phyloP scores from a whole-genome alignment of 2,888 invertebrate genomes.

The Torymus auratus region DNA sequence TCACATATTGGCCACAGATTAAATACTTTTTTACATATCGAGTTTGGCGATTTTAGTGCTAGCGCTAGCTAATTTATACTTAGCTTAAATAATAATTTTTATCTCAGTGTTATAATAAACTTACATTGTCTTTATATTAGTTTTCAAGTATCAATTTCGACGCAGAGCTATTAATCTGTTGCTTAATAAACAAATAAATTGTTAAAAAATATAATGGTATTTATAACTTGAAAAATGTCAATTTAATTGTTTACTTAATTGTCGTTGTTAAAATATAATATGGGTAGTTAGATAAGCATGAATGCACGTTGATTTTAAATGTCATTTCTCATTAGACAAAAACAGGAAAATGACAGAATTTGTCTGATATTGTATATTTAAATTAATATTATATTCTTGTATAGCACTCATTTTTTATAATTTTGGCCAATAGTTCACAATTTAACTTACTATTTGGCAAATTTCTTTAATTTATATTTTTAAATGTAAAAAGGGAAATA shows the following conservation, averaged over 20 bases:
- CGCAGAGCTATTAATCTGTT: background rate
- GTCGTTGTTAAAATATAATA: constrained; percentile 7
- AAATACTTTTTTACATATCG: constrained; percentile 15
- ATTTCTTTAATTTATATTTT: too few relatives aligned
- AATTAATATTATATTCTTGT: too few relatives aligned
- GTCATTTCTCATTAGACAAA: constrained; percentile 4
- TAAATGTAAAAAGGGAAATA: too few relatives aligned
- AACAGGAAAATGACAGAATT: background rate
- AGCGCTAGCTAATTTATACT: constrained; percentile 25
- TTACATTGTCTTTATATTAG: constrained; percentile 16
- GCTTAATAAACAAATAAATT: constrained; percentile 17
- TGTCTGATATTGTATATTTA: too few relatives aligned
- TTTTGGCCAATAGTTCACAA: too few relatives aligned
- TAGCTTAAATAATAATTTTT: constrained; percentile 40
- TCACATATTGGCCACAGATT: constrained; percentile 9
- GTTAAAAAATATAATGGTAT: background rate
- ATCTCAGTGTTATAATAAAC: constrained; percentile 7
- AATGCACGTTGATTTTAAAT: constrained; percentile 46
- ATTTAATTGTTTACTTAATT: background rate
- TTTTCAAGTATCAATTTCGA: background rate
- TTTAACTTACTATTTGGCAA: too few relatives aligned
- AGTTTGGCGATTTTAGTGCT: constrained; percentile 27
- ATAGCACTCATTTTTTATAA: too few relatives aligned
- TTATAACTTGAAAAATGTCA: background rate
- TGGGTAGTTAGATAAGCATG: constrained; percentile 49